phyloP scores from a whole-genome alignment of 2,797 vertebrate species.

The Caiman crocodilus region DNA sequence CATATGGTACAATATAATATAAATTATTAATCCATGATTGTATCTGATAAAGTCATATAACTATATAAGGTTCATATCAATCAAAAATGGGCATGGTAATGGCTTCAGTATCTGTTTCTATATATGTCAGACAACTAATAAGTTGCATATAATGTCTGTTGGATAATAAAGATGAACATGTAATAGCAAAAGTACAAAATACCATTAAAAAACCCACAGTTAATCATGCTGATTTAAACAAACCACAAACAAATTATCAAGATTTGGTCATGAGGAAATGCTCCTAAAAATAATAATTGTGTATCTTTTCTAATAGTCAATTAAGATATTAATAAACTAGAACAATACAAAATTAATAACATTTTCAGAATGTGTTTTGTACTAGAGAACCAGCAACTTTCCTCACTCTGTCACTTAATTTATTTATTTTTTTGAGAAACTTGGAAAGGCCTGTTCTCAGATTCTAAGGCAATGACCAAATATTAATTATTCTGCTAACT shows the following conservation, averaged over 20 bases:
- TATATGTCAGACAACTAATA: not conserved
- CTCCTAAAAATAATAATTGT: accelerated
- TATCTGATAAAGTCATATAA: not conserved
- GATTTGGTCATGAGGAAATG: not conserved
- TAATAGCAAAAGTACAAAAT: not conserved
- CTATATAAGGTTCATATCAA: not conserved
- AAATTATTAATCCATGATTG: not conserved
- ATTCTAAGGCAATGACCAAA: not conserved
- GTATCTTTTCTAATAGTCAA: not conserved
- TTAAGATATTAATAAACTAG: not conserved
- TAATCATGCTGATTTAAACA: not conserved
- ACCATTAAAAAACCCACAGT: not conserved
- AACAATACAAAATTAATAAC: not conserved
- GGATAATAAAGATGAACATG: not conserved
- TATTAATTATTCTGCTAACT: not conserved
- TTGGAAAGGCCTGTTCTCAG: not conserved
- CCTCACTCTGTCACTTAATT: not conserved
- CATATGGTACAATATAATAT: not conserved
- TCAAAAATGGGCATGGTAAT: not conserved
- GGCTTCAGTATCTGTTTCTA: not conserved
- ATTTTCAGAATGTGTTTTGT: not conserved
- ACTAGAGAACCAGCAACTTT: not conserved
- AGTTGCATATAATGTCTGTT: not conserved
- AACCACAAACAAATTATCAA: not conserved
- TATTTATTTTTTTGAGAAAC: not conserved